Base-by-base conservation (phyloP, 2,797 vertebrate species). In the Sebastes oblongus region DNA sequence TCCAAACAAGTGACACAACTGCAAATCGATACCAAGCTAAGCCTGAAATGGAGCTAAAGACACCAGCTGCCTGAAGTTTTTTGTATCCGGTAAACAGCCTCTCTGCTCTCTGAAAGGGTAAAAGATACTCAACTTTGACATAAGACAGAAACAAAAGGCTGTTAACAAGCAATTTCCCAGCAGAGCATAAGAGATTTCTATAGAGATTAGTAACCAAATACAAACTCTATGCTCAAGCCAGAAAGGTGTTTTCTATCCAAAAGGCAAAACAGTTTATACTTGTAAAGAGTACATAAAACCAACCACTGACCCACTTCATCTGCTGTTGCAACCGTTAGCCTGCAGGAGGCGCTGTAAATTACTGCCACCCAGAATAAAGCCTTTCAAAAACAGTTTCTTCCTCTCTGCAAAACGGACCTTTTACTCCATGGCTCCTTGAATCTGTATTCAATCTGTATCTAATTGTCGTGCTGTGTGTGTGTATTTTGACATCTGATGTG, bases 181-280 rank as follows among this genome's bases (percentile, higher is more conserved):
- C 18, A 61, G 14, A 16, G 50, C 36, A 66, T 27, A 30, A 76
- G 12, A 73, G 42, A 36, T 76, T 75, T n/a, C 32, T 50, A 50
- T 50, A 29, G 10, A 59, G 46, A 64, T 65, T 55, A 60, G 65
- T 76, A 20, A 46, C 24, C n/a, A 32, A 77, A 77, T 46, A 85
- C 29, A 82, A 75, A 75, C 20, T 22, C 27, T 46, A 20, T 56
- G 30, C 4, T 73, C 2, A 12, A 68, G 16, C 12, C 12, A 55
- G 16, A 34, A 6, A 29, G 4, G 22, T 64, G 6, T 67, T 62
- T 62, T 67, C 27, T 39, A 64, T 36, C 34, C 14, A 64, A 55
- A 54, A 54, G 8, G 8, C 52, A 54, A 54, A 54, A 22, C 18
- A 18, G 20, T 22, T 54, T 22, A 1, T 54, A 11, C 52, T 9